Evolutionary conservation across 2,888 invertebrate species (phyloP).

Genomic region (Pyrrhosoma nymphula): DNA sequence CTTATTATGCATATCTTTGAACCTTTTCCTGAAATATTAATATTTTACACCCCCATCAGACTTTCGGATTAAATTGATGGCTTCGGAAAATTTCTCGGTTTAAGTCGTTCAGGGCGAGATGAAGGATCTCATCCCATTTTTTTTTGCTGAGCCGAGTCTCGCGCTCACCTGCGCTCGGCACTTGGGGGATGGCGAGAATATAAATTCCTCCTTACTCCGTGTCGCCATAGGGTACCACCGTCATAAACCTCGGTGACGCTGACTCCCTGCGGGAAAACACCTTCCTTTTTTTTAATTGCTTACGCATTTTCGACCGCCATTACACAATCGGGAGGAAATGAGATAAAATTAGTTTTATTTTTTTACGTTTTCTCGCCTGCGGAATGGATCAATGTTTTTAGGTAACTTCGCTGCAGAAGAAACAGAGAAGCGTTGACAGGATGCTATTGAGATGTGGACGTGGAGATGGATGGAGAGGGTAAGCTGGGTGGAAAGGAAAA

Average conservation of each 20-base stretch:
- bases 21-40: too few relatives aligned
- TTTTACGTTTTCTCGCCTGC: neutral
- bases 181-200: neutral
- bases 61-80: too few relatives aligned
- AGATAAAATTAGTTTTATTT: neutral
- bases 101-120: neutral
- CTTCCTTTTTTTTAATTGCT: constrained; percentile 2
- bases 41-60: too few relatives aligned
- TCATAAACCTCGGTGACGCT: neutral
- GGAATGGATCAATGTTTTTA: neutral
- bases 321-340: neutral
- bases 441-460: neutral
- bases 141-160: neutral
- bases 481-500: too few relatives aligned
- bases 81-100: too few relatives aligned
- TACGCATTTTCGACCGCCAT: neutral
- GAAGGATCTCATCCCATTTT: neutral
- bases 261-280: neutral
- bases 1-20: too few relatives aligned
- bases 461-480: neutral
- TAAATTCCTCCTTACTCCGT: neutral
- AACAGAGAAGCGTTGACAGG: neutral
- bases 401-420: neutral
- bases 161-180: neutral
- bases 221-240: neutral